These are phyloP conservation scores for Eulemur mongoz DNA, from an alignment of 2,797 vertebrate genomes.

Conservation along the genomic window DNA sequence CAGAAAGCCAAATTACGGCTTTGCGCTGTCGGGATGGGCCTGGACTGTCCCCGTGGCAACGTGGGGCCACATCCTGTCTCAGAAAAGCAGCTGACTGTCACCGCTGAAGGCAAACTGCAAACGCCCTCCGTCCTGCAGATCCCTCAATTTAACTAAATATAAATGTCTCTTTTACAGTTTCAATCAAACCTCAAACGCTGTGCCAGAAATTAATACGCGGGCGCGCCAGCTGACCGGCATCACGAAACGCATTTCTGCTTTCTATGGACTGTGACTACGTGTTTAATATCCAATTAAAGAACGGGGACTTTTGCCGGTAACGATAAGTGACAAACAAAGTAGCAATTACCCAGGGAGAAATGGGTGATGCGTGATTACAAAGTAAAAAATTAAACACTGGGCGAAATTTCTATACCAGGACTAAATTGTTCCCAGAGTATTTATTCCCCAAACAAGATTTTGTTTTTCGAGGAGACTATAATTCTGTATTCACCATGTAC, in stretches of 20 bases:
- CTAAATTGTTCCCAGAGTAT: background rate
- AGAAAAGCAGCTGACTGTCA: background rate
- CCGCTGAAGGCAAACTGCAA: background rate
- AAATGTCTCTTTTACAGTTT: conserved; percentile 45
- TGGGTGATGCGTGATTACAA: background rate
- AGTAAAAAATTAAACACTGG: conserved; percentile 47
- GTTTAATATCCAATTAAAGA: conserved; percentile 69
- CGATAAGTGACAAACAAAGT: conserved; percentile 47
- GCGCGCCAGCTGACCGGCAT: conserved; percentile 7
- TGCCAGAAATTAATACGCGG: conserved; percentile 34
- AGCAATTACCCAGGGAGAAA: background rate
- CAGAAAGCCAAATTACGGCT: background rate
- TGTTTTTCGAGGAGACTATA: background rate
- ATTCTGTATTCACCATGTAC: background rate
- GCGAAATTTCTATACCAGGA: background rate
- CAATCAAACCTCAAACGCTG: conserved; percentile 24
- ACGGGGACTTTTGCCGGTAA: conserved; percentile 31
- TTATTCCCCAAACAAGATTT: background rate
- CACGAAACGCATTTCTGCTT: background rate
- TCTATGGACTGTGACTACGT: conserved; percentile 43
- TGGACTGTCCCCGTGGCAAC: fast-evolving
- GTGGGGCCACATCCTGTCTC: fast-evolving
- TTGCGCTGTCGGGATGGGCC: background rate
- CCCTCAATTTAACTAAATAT: background rate
- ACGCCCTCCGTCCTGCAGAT: background rate